Evolutionary conservation across 2,888 invertebrate genomes (phyloP).

Genomic region (Diloba caeruleocephala): DNA sequence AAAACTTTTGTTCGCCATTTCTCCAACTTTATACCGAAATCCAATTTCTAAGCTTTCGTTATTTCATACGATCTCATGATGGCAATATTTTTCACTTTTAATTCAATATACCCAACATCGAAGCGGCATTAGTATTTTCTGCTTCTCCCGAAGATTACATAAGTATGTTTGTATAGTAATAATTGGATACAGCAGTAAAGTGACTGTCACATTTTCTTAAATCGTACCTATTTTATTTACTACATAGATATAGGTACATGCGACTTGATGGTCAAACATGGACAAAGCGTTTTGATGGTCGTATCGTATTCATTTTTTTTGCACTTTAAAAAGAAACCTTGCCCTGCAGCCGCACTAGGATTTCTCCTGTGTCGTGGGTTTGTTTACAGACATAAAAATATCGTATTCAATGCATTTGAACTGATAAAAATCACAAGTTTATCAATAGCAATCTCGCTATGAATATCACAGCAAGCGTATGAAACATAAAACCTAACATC

Average conservation of each 20-base stretch:
- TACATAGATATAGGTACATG: too few relatives aligned
- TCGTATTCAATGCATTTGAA: too few relatives aligned
- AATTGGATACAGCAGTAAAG: not conserved
- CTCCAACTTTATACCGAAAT: constrained; percentile 41
- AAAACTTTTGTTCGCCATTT: constrained; percentile 39
- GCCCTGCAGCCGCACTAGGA: too few relatives aligned
- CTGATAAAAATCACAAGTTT: not conserved
- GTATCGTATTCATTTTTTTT: too few relatives aligned
- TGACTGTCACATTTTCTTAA: too few relatives aligned
- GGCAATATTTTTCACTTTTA: constrained; percentile 45
- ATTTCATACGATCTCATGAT: constrained; percentile 29
- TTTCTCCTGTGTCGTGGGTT: too few relatives aligned
- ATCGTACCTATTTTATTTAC: too few relatives aligned
- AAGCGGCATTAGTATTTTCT: constrained; percentile 29
- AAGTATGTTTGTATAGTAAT: not conserved
- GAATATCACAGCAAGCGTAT: not conserved
- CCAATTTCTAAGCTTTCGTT: constrained; percentile 44
- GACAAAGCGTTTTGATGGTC: too few relatives aligned
- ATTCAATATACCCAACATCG: constrained; percentile 42
- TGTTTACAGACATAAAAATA: too few relatives aligned
- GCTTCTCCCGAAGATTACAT: constrained; percentile 11
- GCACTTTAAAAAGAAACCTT: too few relatives aligned
- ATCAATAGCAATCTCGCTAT: not conserved
- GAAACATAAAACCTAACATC: constrained; percentile 33
- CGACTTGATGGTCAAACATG: too few relatives aligned